Evolutionary conservation across 2,113 vertebrate species (phyloP), one percentile per base, ranked within the genome.

Genomic region (Otis tarda): DNA sequence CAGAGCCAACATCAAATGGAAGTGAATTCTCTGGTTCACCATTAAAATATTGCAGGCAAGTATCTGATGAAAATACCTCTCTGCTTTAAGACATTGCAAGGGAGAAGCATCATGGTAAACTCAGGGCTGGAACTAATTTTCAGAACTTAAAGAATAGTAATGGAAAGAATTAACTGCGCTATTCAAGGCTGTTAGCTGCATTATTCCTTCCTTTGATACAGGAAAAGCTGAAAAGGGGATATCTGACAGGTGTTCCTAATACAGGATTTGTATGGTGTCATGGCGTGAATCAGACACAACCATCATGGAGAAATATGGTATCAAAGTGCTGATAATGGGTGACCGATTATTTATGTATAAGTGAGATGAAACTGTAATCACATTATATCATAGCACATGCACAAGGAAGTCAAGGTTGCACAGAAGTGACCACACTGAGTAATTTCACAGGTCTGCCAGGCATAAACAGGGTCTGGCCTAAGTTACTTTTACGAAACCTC

Each of bases 21-120:
- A 98, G 98, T 7, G 98, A 99, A 92, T 97, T 98, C 83, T 98
- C 98, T 64, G 98, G 98, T 69, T 98, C 98, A 56, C 98, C 98
- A 12, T 98, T 99, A 83, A 98, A 98, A 93, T 99, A 98, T 83
- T 99, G 99, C 98, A 98, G 99, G 99, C 99, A 97, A 89, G 96
- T 30, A 27, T 30, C 63, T 35, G 31, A 57, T 59, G 61, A 69
- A 59, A 85, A 52, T 50, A 65, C 8, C 30, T 78, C 27, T 85
- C 50, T 76, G 17, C 41, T 86, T 64, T 79, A 90, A 81, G 28
- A n/a, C 47, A 24, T 30, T 74, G 49, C 41, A 80, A 67, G 39
- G 35, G 35, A 92, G 60, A 87, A 65, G 14, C 31, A 61, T 49
- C 18, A 37, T 68, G n/a, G 52, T 60, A 82, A 90, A 89, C 64